Conservation (phyloP, 2,113 vertebrate species). For the Mus pahari region DNA sequence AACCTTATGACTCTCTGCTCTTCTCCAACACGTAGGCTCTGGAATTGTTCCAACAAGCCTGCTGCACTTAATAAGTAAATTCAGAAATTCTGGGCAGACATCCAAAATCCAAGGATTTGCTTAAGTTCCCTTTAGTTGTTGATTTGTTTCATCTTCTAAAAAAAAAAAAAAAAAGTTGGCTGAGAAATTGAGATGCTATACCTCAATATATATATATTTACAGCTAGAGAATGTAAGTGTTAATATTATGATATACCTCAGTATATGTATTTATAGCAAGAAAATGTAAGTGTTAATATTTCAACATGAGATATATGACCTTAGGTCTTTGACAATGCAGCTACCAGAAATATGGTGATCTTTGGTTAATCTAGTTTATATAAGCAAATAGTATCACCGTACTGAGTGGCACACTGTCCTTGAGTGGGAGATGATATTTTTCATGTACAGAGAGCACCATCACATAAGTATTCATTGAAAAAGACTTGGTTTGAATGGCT, state of each 20-base stretch:
- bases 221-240: conserved; percentile 69
- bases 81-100: conserved; percentile 89
- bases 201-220: conserved; percentile 68
- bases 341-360: conserved; percentile 23
- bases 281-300: conserved; percentile 67
- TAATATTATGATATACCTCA: conserved; percentile 80
- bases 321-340: conserved; percentile 43
- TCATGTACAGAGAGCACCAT: not conserved
- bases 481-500: conserved; percentile 19
- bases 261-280: conserved; percentile 61
- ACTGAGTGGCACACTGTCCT: not conserved
- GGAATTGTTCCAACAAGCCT: conserved; percentile 89
- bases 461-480: conserved; percentile 3
- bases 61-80: conserved; percentile 95
- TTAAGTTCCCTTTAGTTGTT: conserved; percentile 89
- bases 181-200: conserved; percentile 79
- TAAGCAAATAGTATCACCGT: conserved; percentile 14
- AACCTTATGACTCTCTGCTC: conserved; percentile 81
- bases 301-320: conserved; percentile 54
- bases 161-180: conserved; percentile 81
- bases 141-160: conserved; percentile 84
- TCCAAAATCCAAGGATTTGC: conserved; percentile 91
- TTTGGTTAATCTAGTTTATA: conserved; percentile 9
- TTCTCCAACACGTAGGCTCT: conserved; percentile 85
- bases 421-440: not conserved